Base-by-base conservation (phyloP, 64 coral and sea anemone species). In the Orbicella faveolata region DNA sequence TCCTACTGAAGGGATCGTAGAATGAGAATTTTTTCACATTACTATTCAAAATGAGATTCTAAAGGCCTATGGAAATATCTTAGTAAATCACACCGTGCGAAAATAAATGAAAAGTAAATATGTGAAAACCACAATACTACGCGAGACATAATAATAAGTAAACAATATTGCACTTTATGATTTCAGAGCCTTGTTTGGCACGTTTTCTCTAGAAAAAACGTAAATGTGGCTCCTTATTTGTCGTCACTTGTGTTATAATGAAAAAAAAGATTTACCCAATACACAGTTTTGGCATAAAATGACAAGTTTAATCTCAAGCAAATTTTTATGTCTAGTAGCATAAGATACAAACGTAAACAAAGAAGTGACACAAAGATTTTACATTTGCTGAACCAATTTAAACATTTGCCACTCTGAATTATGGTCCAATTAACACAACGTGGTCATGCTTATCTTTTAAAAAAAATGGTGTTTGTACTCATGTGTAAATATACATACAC, bases 81-180 rank as follows among this genome's bases (percentile, higher is more conserved):
- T 15, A 44, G 65, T 72, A 73, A 85, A 85, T 39, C 82, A 68
- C 36, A 23, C 3, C 36, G 36, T 72, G 23, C 37, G 16, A 85
- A n/a, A 73, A 85, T 73, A 72, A 85, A 85, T 85, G 82, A 44
- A 85, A 51, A 85, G 82, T 20, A 85, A 72, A 72, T 73, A 33
- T 44, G 44, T 34, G 64, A 54, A 63, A 72, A 70, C 37, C 36
- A 53, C n/a, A 70, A 67, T 52, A 69, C 61, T 48, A 26, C 37
- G 39, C 37, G 39, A 68, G 36, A 72, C 39, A 70, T 85, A 85
- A 85, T 85, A 39, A n/a, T 48, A 73, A 85, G 65, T 19, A 85
- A 85, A 85, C 65, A 85, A 41, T 30, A 52, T 52, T 85, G 15
- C n/a, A 41, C 65, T 25, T 68, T 0, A 14, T 39, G 23, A 54